Base-by-base conservation (phyloP, 2,113 vertebrate species). In the Chaetops frenatus region DNA sequence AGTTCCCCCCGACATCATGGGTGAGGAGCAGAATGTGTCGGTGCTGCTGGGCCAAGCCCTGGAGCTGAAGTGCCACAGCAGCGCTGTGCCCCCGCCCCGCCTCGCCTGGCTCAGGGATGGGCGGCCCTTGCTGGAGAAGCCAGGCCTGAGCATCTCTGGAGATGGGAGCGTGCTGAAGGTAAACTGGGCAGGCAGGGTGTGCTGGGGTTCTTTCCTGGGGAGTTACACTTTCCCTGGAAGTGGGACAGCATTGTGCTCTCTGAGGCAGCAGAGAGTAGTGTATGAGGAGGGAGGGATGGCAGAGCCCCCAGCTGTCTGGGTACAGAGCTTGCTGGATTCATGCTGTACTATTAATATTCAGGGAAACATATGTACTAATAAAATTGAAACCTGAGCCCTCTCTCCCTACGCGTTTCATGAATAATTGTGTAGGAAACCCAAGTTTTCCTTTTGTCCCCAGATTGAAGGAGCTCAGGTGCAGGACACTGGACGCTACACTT, bases 1-100 rank as follows among this genome's bases (percentile, higher is more conserved):
- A 99, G 99, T 99, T 91, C 99, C 99, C 7, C 99, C 99, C 2
- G 98, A 99, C 96, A 99, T 99, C 92, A 97, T 97, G 97, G 99
- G 99, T 14, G 99, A 99, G 95, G 99, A 99, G 89, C 98, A 98
- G 93, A 99, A 99, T 6, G 79, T 98, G 81, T 99, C 99, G 0
- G 98, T 98, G 72, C 96, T 99, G 97, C 96, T 98, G 16, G 97
- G 98, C 15, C 98, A 97, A 72, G 80, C 97, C 0, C 95, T 99
- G 93, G 98, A 99, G 96, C 97, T 99, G 66, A 97, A 81, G 10
- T 99, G 99, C 96, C 98, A 97, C 71, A 98, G 99, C 21, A 98
- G 98, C 10, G 99, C 99, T 4, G 85, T 99, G 27, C 99, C 99
- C 2, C 98, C 98, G 1, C 99, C 99, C 0, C 94, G 97, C 10